Conservation (phyloP, 92 coral and sea anemone genomes). For the Parazoanthus darwini region DNA sequence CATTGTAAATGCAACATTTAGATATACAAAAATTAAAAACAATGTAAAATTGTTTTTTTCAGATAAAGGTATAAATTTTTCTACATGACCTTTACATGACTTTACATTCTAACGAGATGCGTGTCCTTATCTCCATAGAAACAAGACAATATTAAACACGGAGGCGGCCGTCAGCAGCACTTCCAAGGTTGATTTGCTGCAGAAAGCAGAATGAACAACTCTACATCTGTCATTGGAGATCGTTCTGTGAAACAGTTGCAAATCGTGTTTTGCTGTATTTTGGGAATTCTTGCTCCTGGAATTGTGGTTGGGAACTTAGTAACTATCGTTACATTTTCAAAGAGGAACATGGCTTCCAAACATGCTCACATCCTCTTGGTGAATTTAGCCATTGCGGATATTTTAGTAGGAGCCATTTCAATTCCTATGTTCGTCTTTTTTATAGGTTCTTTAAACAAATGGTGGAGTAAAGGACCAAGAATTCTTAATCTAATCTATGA, state of each 20-base stretch:
- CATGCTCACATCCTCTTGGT: conserved; percentile 15
- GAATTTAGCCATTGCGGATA: neutral
- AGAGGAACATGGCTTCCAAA: neutral
- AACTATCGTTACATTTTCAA: neutral
- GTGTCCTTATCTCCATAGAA: no score
- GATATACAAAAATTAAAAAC: no score
- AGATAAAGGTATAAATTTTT: no score
- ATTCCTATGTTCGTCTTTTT: conserved; percentile 11
- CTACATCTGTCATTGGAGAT: neutral
- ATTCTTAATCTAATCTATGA: neutral
- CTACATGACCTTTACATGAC: no score
- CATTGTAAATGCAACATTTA: no score
- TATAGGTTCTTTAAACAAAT: neutral
- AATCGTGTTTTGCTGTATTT: conserved; percentile 13
- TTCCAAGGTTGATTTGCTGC: no score
- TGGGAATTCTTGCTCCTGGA: neutral
- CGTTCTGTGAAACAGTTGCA: neutral
- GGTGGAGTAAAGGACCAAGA: neutral
- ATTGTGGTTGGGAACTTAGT: neutral
- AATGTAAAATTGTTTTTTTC: no score
- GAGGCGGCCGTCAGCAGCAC: no score
- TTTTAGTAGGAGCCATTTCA: conserved; percentile 9
- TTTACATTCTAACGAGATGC: no score
- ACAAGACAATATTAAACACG: no score
- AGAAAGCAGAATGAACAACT: neutral